Evolutionary conservation across 1,140 invertebrate genomes (phyloP), one percentile per base, ranked within the genome.

Genomic region (Spodoptera frugiperda): DNA sequence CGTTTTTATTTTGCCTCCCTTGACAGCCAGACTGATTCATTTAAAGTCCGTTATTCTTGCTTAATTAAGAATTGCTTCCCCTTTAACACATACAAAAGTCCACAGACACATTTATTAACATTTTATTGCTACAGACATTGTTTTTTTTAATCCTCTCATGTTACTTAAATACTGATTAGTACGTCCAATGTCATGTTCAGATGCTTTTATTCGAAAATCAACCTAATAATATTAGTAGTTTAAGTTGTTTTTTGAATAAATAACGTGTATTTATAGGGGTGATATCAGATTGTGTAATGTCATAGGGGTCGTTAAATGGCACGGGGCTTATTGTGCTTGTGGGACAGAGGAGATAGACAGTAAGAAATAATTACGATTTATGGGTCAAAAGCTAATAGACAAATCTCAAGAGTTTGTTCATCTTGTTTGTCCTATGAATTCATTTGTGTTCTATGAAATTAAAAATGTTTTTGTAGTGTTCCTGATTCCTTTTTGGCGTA

Each of bases 251-350:
- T 15, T 53, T 53, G 51, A 53, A 17, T 0, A 44, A 15, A 4
- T 11, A 44, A 44, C 3, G 14, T 19, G 2, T 8, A 21, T 54
- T 70, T 33, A 70, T 54, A 33, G 15, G 67, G 67, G 51, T 10
- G n/a, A 53, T 68, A 68, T 51, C 49, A 70, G 25, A 70, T 33
- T 53, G 30, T 54, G 17, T 78, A 77, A 81, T 77, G 77, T 77
- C 68, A 75, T 65, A 68, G 30, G 72, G 77, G 68, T 71, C 77
- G 74, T 70, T 70, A 81, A 78, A 78, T 74, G 73, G 59, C 72
- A 70, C 25, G 25, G 61, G 33, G 30, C 70, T 46, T 54, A 59
- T 54, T 75, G 57, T 51, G 17, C 19, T 54, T 75, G 57, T 51
- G 17, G 48, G 72, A n/a, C 21, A 61, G 77, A 54, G 2, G 30